These are phyloP conservation scores for Fragum whitleyi DNA, from an alignment of 2,888 invertebrate genomes.

Conservation along the genomic window DNA sequence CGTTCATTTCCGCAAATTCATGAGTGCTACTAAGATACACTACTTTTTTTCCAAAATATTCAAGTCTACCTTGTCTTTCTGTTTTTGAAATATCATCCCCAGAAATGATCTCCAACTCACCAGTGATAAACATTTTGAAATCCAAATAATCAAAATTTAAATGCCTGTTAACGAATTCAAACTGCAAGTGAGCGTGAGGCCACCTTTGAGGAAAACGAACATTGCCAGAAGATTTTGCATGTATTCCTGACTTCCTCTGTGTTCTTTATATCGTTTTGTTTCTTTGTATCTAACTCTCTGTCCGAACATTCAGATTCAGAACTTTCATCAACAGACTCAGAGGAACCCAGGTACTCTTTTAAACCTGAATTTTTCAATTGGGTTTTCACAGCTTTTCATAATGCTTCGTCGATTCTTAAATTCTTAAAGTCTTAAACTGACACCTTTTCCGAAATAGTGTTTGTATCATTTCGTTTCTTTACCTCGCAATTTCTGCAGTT, in stretches of 20 bases:
- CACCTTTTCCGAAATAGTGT: too few species aligned
- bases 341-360: background rate
- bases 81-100: background rate
- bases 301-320: background rate
- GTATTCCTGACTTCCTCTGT: background rate
- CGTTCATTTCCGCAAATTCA: background rate
- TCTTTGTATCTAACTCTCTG: background rate
- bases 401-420: background rate
- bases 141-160: too few species aligned
- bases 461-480: background rate
- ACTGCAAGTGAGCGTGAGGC: background rate
- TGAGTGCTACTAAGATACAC: background rate
- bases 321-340: background rate
- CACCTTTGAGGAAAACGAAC: background rate
- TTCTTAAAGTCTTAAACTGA: background rate
- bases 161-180: background rate
- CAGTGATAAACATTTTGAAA: background rate
- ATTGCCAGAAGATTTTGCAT: background rate
- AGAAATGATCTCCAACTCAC: constrained; percentile 3
- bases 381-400: background rate
- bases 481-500: background rate
- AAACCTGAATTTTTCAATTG: background rate
- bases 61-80: background rate
- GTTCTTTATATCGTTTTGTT: background rate
- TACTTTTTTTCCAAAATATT: background rate